Conservation (phyloP, 2,888 invertebrate species). For the Hypena proboscidalis region DNA sequence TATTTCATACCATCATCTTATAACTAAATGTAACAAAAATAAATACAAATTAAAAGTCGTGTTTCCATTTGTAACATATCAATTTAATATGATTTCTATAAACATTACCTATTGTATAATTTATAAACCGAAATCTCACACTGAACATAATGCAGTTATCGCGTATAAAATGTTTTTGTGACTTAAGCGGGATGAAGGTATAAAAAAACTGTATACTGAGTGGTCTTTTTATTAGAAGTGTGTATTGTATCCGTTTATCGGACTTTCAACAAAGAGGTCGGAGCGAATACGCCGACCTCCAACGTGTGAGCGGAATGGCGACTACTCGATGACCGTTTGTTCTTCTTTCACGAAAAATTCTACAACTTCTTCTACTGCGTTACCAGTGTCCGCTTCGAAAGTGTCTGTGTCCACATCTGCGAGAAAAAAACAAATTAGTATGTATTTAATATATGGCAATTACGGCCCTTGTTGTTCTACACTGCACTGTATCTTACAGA, state of each 20-base stretch:
- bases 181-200: constrained; percentile 58
- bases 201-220: constrained; percentile 60
- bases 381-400: constrained; percentile 92
- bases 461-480: too few species aligned
- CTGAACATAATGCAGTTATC: constrained; percentile 63
- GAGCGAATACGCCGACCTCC: constrained; percentile 59
- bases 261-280: constrained; percentile 56
- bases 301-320: constrained; percentile 61
- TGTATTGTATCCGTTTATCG: constrained; percentile 39
- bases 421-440: constrained; percentile 37
- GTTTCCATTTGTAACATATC: constrained; percentile 79
- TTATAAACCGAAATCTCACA: constrained; percentile 71
- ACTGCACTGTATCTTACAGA: too few species aligned
- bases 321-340: constrained; percentile 91
- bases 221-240: constrained; percentile 56
- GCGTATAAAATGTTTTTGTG: constrained; percentile 43
- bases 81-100: constrained; percentile 83
- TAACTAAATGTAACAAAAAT: constrained; percentile 53
- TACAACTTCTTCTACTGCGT: constrained; percentile 97
- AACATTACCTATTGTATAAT: constrained; percentile 81
- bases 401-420: constrained; percentile 97
- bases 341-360: constrained; percentile 99
- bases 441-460: too few species aligned
- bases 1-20: constrained; percentile 67
- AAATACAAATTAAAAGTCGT: constrained; percentile 72